Base-by-base conservation (phyloP, 2,113 vertebrate species). In the Heterocephalus glaber region DNA sequence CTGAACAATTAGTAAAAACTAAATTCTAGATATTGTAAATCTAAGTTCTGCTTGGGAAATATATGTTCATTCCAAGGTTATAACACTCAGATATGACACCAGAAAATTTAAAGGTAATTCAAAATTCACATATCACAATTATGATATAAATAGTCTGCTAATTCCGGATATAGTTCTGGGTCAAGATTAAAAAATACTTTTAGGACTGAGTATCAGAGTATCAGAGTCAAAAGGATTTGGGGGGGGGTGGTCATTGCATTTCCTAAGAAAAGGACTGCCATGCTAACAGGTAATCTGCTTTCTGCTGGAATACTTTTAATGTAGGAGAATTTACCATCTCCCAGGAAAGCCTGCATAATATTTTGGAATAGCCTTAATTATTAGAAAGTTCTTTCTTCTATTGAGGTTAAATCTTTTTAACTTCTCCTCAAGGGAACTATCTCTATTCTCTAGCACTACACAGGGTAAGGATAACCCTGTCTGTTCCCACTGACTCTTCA, bases 331-430 rank as follows among this genome's bases (percentile, higher is more conserved):
- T 79, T 49, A n/a, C 54, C 3, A 20, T 22, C 65, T 89, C 74
- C 47, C 20, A 49, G 16, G n/a, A 28, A 9, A 88, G 58, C 7
- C 49, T 70, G 11, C 10, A 17, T n/a, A 44, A 80, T 52, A n/a
- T 80, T 90, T 82, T 49, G n/a, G 35, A 80, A 74, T 28, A 90
- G 13, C 12, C 33, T 88, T n/a, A 24, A 60, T 89, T 83, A 80
- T 92, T 41, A 92, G n/a, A 87, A 97, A 80, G n/a, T 8, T 80
- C 22, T 88, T 52, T 20, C 85, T 94, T 77, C 72, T 22, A 35
- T 1, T 70, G 49, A 86, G 86, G 63, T 80, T 52, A 49, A 54
- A 38, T 90, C 44, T 22, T 54, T 86, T n/a, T n/a, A 52, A n/a
- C 41, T 54, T 89, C 56, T 52, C 89, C 47, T 33, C 35, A 38